A percentile compares a stretch with the other conserved stretches of the same genome.
These are phyloP conservation scores for Atta texana DNA, from an alignment of 1,140 invertebrate species.

Conservation along the genomic window DNA sequence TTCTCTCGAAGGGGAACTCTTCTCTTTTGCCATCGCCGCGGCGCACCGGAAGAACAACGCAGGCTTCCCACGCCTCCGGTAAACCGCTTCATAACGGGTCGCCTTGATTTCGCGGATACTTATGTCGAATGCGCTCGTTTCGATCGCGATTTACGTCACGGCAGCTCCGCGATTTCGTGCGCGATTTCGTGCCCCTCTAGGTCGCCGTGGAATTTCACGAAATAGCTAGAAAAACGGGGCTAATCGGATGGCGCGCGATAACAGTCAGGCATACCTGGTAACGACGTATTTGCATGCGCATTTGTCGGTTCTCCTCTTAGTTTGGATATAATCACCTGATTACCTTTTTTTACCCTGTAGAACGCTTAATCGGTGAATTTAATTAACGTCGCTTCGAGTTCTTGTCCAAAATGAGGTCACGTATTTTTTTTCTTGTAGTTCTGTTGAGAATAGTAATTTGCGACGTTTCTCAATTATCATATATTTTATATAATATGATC, in stretches of 20 bases:
- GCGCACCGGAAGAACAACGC: slow-evolving; percentile 79
- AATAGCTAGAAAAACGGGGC: slow-evolving; percentile 72
- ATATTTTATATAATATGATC: not conserved
- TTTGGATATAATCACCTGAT: slow-evolving; percentile 41
- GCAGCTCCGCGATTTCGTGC: slow-evolving; percentile 56
- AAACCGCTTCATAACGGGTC: slow-evolving; percentile 84
- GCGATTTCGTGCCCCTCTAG: slow-evolving; percentile 54
- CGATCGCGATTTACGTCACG: slow-evolving; percentile 67
- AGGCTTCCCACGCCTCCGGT: slow-evolving; percentile 83
- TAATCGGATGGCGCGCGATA: slow-evolving; percentile 69
- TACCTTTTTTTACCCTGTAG: slow-evolving; percentile 32
- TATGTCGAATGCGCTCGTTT: slow-evolving; percentile 68
- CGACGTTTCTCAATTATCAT: not conserved
- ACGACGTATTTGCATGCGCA: slow-evolving; percentile 71
- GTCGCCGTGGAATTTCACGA: slow-evolving; percentile 66
- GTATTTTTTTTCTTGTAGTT: not conserved
- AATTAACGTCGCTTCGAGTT: slow-evolving; percentile 15
- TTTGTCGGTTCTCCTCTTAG: slow-evolving; percentile 46
- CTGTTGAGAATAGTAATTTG: not conserved
- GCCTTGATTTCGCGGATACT: slow-evolving; percentile 74
- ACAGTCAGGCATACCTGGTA: slow-evolving; percentile 46
- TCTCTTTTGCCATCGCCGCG: slow-evolving; percentile 62
- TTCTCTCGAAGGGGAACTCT: slow-evolving; percentile 62
- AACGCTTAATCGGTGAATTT: slow-evolving; percentile 12
- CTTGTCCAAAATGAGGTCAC: not conserved